Conservation (phyloP, 1,140 invertebrate species). For the Medauroidea extradentata region DNA sequence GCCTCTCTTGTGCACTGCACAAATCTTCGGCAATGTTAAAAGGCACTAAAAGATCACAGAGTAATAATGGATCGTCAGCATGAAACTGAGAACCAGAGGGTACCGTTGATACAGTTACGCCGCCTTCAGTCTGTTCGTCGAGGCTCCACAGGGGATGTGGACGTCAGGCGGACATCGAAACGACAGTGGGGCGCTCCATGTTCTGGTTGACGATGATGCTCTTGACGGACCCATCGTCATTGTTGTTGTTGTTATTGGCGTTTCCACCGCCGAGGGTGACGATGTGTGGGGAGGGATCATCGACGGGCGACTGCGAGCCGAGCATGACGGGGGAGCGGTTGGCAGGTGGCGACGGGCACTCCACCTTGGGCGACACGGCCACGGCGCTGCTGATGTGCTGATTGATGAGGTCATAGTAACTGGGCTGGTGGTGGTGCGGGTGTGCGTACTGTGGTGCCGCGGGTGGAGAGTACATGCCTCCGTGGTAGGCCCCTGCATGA, state of each 20-base stretch:
- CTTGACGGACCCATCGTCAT: not conserved
- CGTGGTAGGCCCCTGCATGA: not conserved
- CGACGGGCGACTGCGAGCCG: not conserved
- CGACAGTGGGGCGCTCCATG: conserved; percentile 9
- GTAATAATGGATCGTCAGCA: no score
- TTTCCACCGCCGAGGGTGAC: conserved; percentile 1
- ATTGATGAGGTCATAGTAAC: conserved; percentile 3
- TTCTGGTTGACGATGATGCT: not conserved
- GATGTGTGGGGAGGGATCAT: not conserved
- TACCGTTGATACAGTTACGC: no score
- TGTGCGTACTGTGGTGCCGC: not conserved
- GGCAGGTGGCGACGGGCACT: conserved; percentile 1
- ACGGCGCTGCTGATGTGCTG: conserved; percentile 1
- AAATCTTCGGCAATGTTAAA: no score
- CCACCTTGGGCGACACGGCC: not conserved
- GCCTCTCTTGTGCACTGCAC: no score
- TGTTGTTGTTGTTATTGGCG: not conserved
- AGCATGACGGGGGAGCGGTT: not conserved
- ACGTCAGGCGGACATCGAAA: conserved; percentile 4
- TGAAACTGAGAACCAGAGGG: no score
- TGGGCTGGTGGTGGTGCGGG: not conserved
- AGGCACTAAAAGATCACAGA: no score
- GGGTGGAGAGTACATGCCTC: not conserved
- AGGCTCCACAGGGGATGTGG: no score
- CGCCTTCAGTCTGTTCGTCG: no score